Conservation (phyloP, 1,140 invertebrate genomes). For the Odontomachus brunneus region DNA sequence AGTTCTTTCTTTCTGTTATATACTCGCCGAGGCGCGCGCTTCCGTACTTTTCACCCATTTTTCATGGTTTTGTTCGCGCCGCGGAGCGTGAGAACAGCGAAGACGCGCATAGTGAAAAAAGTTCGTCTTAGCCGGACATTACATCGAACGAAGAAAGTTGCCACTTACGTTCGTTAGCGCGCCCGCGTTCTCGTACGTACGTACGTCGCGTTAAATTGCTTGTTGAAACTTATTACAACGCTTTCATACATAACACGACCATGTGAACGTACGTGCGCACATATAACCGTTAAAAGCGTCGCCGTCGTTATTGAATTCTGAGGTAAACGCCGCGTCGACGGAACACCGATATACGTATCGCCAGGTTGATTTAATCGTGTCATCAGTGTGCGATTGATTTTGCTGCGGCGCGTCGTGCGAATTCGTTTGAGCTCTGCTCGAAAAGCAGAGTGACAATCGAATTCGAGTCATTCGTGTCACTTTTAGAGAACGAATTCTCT, state of each 20-base stretch:
- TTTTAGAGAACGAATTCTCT: no score
- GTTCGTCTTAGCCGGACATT: constrained; percentile 29
- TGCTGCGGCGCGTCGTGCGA: no score
- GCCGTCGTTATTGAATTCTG: constrained; percentile 38
- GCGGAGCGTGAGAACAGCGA: constrained; percentile 7
- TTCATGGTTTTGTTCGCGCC: constrained; percentile 25
- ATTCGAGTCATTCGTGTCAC: no score
- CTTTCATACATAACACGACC: constrained; percentile 8
- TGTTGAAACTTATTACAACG: constrained; percentile 57
- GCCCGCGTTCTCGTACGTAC: not conserved
- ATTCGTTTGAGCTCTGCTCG: no score
- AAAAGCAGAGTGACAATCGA: no score
- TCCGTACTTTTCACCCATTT: constrained; percentile 1
- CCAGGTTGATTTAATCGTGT: constrained; percentile 32
- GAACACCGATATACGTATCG: constrained; percentile 13
- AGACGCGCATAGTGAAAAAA: not conserved
- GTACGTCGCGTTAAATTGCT: constrained; percentile 11
- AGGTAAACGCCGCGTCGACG: constrained; percentile 10
- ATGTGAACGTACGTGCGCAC: not conserved
- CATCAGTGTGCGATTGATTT: constrained; percentile 14
- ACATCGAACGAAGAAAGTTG: constrained; percentile 39
- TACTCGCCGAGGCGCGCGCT: not conserved
- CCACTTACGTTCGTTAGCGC: constrained; percentile 31
- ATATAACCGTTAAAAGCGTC: constrained; percentile 34
- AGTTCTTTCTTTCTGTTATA: constrained; percentile 6